These are phyloP conservation scores for Poeciliopsis paucimaculata DNA, from an alignment of 2,797 vertebrate genomes.

Conservation along the genomic window DNA sequence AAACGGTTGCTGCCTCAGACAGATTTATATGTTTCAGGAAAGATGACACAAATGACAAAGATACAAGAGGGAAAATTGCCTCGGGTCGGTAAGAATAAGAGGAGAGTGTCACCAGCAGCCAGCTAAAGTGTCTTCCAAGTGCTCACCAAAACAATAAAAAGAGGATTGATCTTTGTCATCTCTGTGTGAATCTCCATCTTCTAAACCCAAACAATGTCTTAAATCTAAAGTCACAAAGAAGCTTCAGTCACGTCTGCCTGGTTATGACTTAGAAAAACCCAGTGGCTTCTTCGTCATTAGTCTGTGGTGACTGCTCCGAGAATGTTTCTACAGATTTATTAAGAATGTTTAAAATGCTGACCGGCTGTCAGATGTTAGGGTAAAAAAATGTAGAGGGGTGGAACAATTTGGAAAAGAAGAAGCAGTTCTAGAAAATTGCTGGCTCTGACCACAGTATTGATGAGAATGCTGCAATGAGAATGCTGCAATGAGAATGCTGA, in stretches of 20 bases:
- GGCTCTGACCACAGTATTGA: constrained; percentile 44
- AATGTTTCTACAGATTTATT: constrained; percentile 60
- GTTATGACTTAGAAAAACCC: constrained; percentile 15
- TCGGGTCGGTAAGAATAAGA: constrained; percentile 14
- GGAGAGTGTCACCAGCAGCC: constrained; percentile 5
- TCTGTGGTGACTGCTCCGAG: constrained; percentile 27
- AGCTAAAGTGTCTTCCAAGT: constrained; percentile 31
- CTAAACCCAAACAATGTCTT: constrained; percentile 49
- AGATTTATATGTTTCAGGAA: constrained; percentile 15
- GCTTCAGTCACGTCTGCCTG: neutral
- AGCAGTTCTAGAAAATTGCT: constrained; percentile 68
- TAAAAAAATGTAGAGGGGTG: constrained; percentile 44
- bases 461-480: constrained; percentile 4
- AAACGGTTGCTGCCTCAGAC: constrained; percentile 1
- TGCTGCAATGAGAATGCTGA: constrained; percentile 16
- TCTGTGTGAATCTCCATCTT: constrained; percentile 32
- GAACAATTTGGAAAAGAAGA: constrained; percentile 56
- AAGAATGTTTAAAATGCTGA: constrained; percentile 52
- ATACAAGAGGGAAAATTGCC: constrained; percentile 3
- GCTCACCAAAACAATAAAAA: constrained; percentile 26
- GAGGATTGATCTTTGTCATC: constrained; percentile 43
- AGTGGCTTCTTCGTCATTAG: constrained; percentile 29
- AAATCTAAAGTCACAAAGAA: constrained; percentile 32
- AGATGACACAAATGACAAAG: constrained; percentile 7
- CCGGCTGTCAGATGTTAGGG: constrained; percentile 48